phyloP scores from a whole-genome alignment of 2,888 invertebrate genomes.

The Pristionchus entomophagus region DNA sequence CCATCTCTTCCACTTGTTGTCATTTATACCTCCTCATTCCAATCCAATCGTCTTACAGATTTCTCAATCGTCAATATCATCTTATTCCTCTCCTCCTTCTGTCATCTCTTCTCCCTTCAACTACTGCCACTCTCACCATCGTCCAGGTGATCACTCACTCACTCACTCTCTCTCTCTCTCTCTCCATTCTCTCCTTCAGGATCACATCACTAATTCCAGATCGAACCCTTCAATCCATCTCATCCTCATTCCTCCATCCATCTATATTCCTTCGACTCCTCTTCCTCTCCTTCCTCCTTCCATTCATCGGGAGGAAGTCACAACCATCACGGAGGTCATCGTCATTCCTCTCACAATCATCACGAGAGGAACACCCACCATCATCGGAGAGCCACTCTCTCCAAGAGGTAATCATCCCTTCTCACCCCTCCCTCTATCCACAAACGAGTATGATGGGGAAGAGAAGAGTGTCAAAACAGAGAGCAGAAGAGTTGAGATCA shows the following conservation, averaged over 20 bases:
- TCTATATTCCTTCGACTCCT: constrained; percentile 31
- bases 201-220: not conserved
- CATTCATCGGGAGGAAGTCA: constrained; percentile 23
- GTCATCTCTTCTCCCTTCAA: not conserved
- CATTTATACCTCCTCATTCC: not conserved
- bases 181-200: too few species aligned
- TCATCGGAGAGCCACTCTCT: not conserved
- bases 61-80: not conserved
- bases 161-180: not conserved
- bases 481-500: too few species aligned
- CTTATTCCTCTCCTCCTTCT: constrained; percentile 9
- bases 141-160: not conserved
- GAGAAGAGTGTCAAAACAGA: too few species aligned
- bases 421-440: too few species aligned
- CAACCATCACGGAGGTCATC: not conserved
- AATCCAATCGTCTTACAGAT: not conserved
- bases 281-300: not conserved
- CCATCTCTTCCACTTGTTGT: not conserved
- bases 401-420: not conserved
- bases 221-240: constrained; percentile 24
- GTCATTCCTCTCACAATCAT: constrained; percentile 18
- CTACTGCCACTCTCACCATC: constrained; percentile 37
- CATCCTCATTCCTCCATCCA: not conserved
- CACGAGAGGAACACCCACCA: not conserved
- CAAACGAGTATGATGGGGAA: too few species aligned